These are phyloP conservation scores for Bombus impatiens DNA, from an alignment of 1,140 invertebrate species.

Conservation along the genomic window DNA sequence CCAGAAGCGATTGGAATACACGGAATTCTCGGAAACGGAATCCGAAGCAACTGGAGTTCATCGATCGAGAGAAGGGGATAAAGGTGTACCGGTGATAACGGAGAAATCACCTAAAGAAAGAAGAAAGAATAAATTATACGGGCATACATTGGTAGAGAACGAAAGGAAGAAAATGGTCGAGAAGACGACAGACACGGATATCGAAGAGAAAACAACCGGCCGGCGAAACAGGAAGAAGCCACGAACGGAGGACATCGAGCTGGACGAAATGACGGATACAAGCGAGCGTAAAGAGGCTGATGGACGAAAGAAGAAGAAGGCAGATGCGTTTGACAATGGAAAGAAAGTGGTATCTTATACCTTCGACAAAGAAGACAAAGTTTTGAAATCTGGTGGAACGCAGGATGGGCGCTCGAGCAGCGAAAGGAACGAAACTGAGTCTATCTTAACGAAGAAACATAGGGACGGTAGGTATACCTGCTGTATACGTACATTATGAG, in stretches of 20 bases:
- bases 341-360: neutral
- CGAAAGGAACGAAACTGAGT: neutral
- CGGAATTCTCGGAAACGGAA: neutral
- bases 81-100: neutral
- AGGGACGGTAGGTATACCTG: slow-evolving; percentile 3
- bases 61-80: neutral
- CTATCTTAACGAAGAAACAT: slow-evolving; percentile 17
- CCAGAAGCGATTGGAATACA: slow-evolving; percentile 4
- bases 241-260: neutral
- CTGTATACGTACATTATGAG: neutral
- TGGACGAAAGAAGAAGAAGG: slow-evolving; percentile 16
- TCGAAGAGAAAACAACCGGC: neutral
- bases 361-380: slow-evolving; percentile 38
- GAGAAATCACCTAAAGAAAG: neutral
- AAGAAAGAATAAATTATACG: neutral
- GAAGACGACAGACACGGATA: neutral
- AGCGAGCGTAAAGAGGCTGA: slow-evolving; percentile 19
- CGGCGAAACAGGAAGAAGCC: neutral
- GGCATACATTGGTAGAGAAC: neutral
- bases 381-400: slow-evolving; percentile 14
- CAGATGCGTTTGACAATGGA: slow-evolving; percentile 24
- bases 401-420: neutral
- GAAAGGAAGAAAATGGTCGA: neutral
- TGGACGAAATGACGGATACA: slow-evolving; percentile 1
- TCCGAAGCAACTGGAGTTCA: neutral